A percentile compares a stretch with the other conserved stretches of the same genome.
These are phyloP conservation scores for Linnaemya tessellans DNA, from an alignment of 2,888 invertebrate genomes.

Conservation along the genomic window DNA sequence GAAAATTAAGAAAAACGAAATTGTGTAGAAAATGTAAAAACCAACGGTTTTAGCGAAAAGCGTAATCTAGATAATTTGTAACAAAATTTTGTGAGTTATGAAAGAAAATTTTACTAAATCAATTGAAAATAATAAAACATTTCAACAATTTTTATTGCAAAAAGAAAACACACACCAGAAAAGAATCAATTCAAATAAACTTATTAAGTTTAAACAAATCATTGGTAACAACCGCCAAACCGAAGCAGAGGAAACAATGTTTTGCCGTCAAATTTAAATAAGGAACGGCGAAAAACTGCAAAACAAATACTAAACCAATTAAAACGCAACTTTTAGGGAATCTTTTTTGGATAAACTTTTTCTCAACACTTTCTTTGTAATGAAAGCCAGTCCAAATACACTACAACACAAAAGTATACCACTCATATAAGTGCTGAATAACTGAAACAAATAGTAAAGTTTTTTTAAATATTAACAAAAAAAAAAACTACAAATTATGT, in stretches of 20 bases:
- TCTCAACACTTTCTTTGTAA: slow-evolving; percentile 57
- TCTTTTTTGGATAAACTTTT: slow-evolving; percentile 71
- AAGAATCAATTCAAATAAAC: background rate
- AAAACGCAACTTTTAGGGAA: slow-evolving; percentile 76
- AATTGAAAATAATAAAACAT: background rate
- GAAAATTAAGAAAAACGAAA: slow-evolving; percentile 26
- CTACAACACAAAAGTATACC: slow-evolving; percentile 66
- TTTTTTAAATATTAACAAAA: slow-evolving; percentile 21
- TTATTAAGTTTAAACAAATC: background rate
- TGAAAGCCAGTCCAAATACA: slow-evolving; percentile 33
- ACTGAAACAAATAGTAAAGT: slow-evolving; percentile 16
- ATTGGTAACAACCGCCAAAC: background rate
- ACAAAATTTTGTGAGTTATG: slow-evolving; percentile 17
- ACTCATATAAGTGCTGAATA: slow-evolving; percentile 39
- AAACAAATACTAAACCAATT: slow-evolving; percentile 63
- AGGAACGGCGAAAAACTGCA: slow-evolving; percentile 7
- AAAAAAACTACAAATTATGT: slow-evolving; percentile 2
- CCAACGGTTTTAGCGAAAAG: slow-evolving; percentile 19
- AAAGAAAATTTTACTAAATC: background rate
- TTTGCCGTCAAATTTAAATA: slow-evolving; percentile 3
- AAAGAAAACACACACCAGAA: slow-evolving; percentile 9
- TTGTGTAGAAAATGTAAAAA: slow-evolving; percentile 11
- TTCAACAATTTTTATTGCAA: background rate
- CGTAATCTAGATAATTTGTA: slow-evolving; percentile 17
- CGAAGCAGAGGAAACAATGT: background rate